Evolutionary conservation across 2,888 invertebrate species (phyloP).

Genomic region (Pilophorus perplexus): DNA sequence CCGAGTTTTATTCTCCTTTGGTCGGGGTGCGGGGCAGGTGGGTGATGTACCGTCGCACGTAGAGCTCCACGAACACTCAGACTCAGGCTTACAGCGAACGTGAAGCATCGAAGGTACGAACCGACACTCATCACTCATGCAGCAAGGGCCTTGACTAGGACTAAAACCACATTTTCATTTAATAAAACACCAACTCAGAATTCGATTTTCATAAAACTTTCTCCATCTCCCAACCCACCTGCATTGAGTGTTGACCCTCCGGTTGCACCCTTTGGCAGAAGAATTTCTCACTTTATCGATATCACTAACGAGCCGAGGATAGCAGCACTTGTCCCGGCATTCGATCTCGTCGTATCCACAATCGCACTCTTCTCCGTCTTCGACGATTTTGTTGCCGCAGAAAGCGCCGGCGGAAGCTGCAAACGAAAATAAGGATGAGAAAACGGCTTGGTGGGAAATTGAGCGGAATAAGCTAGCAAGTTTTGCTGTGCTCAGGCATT

Average conservation of each 20-base stretch:
- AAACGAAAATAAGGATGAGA: too few species aligned
- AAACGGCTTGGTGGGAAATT: too few species aligned
- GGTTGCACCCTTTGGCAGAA: constrained; percentile 75
- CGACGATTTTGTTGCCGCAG: constrained; percentile 99
- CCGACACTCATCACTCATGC: constrained; percentile 72
- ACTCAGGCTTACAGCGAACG: constrained; percentile 75
- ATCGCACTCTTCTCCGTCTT: constrained; percentile 97
- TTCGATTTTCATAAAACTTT: too few species aligned
- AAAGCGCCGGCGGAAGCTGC: constrained; percentile 85
- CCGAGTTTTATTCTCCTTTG: constrained; percentile 84
- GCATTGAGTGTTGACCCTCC: constrained; percentile 75
- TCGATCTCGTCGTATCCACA: constrained; percentile 91
- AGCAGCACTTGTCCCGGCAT: constrained; percentile 91
- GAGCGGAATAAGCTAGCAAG: too few species aligned
- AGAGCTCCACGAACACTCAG: constrained; percentile 86
- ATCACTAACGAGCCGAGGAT: constrained; percentile 74
- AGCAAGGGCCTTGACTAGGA: constrained; percentile 98
- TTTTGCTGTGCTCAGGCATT: too few species aligned
- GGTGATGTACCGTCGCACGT: constrained; percentile 82
- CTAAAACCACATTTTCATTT: constrained; percentile 61
- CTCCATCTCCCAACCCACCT: constrained; percentile 59
- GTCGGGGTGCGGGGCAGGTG: constrained; percentile 80
- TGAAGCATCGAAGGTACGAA: constrained; percentile 66
- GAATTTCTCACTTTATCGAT: constrained; percentile 66
- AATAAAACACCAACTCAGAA: too few species aligned